A percentile compares a stretch with the other conserved stretches of the same genome.
These are phyloP conservation scores for Apis laboriosa DNA, from an alignment of 1,140 invertebrate genomes.

Conservation along the genomic window DNA sequence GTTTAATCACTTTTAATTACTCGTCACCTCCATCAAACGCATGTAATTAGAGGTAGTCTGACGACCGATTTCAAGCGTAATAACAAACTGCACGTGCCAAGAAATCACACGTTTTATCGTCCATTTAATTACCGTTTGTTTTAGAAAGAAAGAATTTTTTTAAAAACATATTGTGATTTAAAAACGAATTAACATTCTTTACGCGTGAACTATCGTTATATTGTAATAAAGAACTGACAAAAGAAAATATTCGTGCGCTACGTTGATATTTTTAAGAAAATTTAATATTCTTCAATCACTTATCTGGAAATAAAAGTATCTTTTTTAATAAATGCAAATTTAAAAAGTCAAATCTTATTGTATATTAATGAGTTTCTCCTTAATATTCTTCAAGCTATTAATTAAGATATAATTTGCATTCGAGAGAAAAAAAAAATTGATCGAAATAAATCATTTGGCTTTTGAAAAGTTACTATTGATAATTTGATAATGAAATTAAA, in stretches of 20 bases:
- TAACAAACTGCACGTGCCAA: conserved; percentile 18
- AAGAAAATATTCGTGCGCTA: not conserved
- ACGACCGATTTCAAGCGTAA: conserved; percentile 32
- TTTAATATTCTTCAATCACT: too few relatives aligned
- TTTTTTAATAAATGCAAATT: too few relatives aligned
- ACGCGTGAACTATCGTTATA: not conserved
- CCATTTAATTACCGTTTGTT: conserved; percentile 4
- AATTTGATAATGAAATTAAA: too few relatives aligned
- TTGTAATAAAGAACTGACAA: not conserved
- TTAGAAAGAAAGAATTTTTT: not conserved
- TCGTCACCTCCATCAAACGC: conserved; percentile 34
- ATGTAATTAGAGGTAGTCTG: conserved; percentile 28
- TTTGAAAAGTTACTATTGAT: too few relatives aligned
- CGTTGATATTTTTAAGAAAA: not conserved
- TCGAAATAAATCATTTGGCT: too few relatives aligned
- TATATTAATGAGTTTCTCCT: too few relatives aligned
- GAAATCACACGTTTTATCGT: conserved; percentile 17
- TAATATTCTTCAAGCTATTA: too few relatives aligned
- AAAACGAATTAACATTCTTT: not conserved
- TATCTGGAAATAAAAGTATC: too few relatives aligned
- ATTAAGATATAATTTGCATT: too few relatives aligned
- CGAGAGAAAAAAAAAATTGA: too few relatives aligned
- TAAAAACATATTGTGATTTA: not conserved
- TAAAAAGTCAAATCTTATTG: too few relatives aligned
- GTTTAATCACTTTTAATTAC: conserved; percentile 42